A percentile compares a stretch with the other conserved stretches of the same genome.
phyloP scores from a whole-genome alignment of 2,888 invertebrate species.

The Cinara cedri region DNA sequence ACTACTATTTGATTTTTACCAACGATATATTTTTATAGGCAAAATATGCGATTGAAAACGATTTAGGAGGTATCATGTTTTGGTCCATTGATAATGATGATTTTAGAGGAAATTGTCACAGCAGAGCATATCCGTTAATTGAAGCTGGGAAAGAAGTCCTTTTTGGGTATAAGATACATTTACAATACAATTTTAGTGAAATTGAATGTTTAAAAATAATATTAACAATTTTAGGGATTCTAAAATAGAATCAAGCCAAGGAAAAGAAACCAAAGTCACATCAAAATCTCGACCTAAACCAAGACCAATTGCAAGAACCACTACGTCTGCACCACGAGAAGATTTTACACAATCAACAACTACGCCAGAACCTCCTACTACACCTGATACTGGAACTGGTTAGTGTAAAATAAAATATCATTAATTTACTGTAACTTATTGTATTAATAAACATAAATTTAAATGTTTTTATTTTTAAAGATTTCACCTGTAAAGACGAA shows the following conservation, averaged over 20 bases:
- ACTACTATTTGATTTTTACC: not conserved
- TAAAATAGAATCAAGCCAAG: slow-evolving; percentile 55
- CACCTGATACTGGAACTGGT: slow-evolving; percentile 87
- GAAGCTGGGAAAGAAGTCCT: slow-evolving; percentile 88
- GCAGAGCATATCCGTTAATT: slow-evolving; percentile 85
- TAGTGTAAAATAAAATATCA: slow-evolving; percentile 59
- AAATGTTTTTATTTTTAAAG: slow-evolving; percentile 64
- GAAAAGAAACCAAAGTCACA: slow-evolving; percentile 57
- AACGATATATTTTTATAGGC: slow-evolving; percentile 66
- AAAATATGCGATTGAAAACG: slow-evolving; percentile 81
- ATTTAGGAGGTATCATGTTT: slow-evolving; percentile 89
- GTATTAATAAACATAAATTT: not conserved
- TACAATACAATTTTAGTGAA: not conserved
- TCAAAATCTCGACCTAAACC: slow-evolving; percentile 61
- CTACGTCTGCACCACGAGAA: slow-evolving; percentile 67
- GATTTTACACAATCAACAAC: slow-evolving; percentile 65
- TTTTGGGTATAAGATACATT: slow-evolving; percentile 64
- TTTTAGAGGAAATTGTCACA: slow-evolving; percentile 87
- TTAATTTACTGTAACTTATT: not conserved
- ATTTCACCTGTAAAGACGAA: slow-evolving; percentile 90
- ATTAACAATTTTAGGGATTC: slow-evolving; percentile 13
- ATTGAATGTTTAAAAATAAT: not conserved
- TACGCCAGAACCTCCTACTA: slow-evolving; percentile 85
- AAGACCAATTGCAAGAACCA: slow-evolving; percentile 63
- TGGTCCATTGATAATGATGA: slow-evolving; percentile 95